A percentile compares a stretch with the other conserved stretches of the same genome.
These are phyloP conservation scores for Pangasius djambal DNA, from an alignment of 2,797 vertebrate species.

Conservation along the genomic window DNA sequence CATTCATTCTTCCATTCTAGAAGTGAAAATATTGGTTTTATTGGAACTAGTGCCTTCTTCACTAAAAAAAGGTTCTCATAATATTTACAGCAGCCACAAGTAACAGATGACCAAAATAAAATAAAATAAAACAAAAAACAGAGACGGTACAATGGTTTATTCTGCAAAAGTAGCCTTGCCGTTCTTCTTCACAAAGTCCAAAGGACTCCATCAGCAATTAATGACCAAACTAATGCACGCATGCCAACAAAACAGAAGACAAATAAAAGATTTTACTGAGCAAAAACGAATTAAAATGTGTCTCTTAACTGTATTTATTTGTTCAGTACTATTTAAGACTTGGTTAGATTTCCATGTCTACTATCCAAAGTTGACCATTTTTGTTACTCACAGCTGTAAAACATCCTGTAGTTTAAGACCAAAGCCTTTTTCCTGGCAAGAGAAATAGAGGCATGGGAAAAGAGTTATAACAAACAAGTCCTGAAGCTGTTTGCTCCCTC, in stretches of 20 bases:
- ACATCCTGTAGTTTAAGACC: slow-evolving; percentile 22
- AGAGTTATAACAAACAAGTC: slow-evolving; percentile 27
- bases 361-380: slow-evolving; percentile 21
- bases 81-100: background rate
- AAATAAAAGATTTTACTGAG: background rate
- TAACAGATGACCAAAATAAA: slow-evolving; percentile 1
- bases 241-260: slow-evolving; percentile 35
- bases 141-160: background rate
- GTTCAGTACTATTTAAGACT: slow-evolving; percentile 21
- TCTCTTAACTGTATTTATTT: slow-evolving; percentile 24
- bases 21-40: background rate
- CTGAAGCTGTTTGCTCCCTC: slow-evolving; percentile 32
- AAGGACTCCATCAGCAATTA: slow-evolving; percentile 24
- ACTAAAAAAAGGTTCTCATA: background rate
- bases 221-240: slow-evolving; percentile 7
- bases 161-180: slow-evolving; percentile 16
- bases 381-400: slow-evolving; percentile 40
- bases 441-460: slow-evolving; percentile 25
- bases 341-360: slow-evolving; percentile 36
- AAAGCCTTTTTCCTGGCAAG: slow-evolving; percentile 35
- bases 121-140: background rate
- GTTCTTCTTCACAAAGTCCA: slow-evolving; percentile 29
- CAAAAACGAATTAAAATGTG: background rate
- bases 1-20: background rate
- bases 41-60: background rate